phyloP scores from a whole-genome alignment of 2,888 invertebrate species.

The Lamproptera curius region DNA sequence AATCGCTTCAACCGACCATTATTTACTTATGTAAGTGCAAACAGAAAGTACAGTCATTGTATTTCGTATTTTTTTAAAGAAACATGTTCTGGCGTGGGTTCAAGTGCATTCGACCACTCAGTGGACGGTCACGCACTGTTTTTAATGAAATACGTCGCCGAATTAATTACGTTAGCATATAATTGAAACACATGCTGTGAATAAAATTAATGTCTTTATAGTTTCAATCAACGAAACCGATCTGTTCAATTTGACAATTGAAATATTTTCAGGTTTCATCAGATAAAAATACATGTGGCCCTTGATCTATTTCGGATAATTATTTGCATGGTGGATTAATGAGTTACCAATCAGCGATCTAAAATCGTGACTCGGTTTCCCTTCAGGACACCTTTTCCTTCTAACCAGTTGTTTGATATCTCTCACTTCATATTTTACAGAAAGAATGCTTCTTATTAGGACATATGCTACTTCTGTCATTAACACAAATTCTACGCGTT shows the following conservation, averaged over 20 bases:
- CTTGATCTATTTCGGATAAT: background rate
- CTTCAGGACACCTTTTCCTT: too few species aligned
- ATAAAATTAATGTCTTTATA: constrained; percentile 12
- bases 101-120: constrained; percentile 26
- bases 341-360: too few species aligned
- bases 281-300: background rate
- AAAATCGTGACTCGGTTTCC: too few species aligned
- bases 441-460: too few species aligned
- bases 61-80: background rate
- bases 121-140: constrained; percentile 32
- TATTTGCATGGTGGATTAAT: too few species aligned
- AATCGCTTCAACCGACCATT: too few species aligned
- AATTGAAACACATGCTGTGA: constrained; percentile 23
- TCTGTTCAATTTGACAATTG: constrained; percentile 4
- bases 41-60: too few species aligned
- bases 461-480: too few species aligned
- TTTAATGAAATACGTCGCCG: constrained; percentile 30
- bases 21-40: too few species aligned
- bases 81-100: constrained; percentile 13
- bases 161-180: constrained; percentile 17
- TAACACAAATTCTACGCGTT: too few species aligned
- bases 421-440: too few species aligned
- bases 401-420: too few species aligned
- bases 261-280: background rate
- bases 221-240: constrained; percentile 9